Evolutionary conservation across 2,888 invertebrate genomes (phyloP), one percentile per base, ranked within the genome.

Genomic region (Chrysolina oricalcia): DNA sequence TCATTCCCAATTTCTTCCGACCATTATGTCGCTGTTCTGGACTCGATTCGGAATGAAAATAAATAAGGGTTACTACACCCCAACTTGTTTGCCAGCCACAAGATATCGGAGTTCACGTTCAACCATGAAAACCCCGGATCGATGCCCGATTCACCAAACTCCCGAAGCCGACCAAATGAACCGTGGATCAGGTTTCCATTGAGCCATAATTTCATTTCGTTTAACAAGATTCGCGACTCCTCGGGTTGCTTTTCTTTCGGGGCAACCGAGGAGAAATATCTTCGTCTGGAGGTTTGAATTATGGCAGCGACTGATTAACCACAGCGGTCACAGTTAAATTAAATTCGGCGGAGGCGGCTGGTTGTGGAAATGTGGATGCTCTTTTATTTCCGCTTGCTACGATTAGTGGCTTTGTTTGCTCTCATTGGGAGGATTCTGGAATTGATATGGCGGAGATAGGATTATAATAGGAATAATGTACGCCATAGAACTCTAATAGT

Each of bases 211-310:
- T 59, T 59, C 59, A n/a, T 59, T 59, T 59, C 35, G 15, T 13
- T 15, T 35, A n/a, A 23, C 53, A 53, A 53, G 53, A 59, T 59
- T 59, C 59, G 59, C 15, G n/a, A 59, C 27, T 59, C 19, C 19
- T 50, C 9, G 35, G 1, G n/a, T n/a, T n/a, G n/a, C 15, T n/a
- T 59, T 59, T 59, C 23, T 59, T 59, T 5, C n/a, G 59, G 27
- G 9, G 59, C 35, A 59, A 11, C 27, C n/a, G n/a, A 59, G 27
- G 35, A n/a, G 59, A 59, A 59, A 59, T 59, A 35, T 59, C 59
- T 35, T 13, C 35, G 59, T 59, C 59, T 59, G 59, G 35, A 59
- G 35, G 35, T 59, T 59, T 59, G 59, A 59, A n/a, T 59, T 59
- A 59, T 35, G 35, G 59, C 35, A 10, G 21, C 53, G 53, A 53